phyloP scores from a whole-genome alignment of 2,113 vertebrate species.

The Scopus umbretta region DNA sequence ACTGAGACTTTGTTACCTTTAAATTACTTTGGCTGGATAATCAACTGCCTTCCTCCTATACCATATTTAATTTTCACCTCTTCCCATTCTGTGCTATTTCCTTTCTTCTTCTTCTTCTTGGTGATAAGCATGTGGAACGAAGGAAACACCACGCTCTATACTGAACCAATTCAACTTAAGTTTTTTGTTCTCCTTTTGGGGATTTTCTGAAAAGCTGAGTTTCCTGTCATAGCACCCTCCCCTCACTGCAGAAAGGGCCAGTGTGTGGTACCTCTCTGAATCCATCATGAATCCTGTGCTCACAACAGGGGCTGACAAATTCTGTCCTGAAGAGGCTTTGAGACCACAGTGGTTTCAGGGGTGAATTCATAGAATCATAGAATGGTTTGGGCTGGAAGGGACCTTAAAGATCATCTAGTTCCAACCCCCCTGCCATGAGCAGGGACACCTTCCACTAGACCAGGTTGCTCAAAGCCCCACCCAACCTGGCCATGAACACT shows the following conservation, averaged over 20 bases:
- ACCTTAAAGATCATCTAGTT: no score
- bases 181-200: not conserved
- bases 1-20: not conserved
- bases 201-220: not conserved
- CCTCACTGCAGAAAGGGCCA: not conserved
- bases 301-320: not conserved
- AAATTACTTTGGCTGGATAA: not conserved
- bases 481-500: no score
- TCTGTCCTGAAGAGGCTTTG: not conserved
- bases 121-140: not conserved
- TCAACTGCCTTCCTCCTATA: not conserved
- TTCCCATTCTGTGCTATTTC: not conserved
- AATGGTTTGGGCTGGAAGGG: no score
- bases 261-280: not conserved
- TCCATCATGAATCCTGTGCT: not conserved
- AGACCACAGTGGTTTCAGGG: not conserved
- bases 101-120: not conserved
- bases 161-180: not conserved
- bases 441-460: no score
- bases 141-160: not conserved
- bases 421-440: no score
- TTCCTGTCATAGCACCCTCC: not conserved
- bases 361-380: not conserved
- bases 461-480: no score
- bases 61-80: not conserved